Evolutionary conservation across 2,888 invertebrate species (phyloP).

Genomic region (Ectemnius lituratus): DNA sequence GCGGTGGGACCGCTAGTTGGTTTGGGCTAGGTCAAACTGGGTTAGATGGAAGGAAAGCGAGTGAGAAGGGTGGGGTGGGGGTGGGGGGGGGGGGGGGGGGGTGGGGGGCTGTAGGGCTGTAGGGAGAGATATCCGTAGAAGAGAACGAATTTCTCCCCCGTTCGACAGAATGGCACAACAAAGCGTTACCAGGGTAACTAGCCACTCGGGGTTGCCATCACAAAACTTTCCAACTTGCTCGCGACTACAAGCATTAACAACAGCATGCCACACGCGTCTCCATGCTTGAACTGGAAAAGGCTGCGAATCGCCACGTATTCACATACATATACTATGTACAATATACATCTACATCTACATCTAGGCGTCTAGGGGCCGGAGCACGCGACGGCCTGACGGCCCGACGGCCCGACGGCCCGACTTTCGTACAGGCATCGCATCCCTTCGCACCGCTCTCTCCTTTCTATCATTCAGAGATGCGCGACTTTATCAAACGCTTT

Average conservation of each 20-base stretch:
- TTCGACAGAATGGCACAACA: constrained; percentile 71
- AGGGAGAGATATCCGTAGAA: constrained; percentile 14
- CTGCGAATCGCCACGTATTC: background rate
- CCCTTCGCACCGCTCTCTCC: too few relatives aligned
- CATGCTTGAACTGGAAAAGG: constrained; percentile 16
- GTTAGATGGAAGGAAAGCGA: constrained; percentile 40
- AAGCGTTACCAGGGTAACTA: constrained; percentile 75
- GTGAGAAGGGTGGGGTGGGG: too few relatives aligned
- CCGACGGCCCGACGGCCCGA: too few relatives aligned
- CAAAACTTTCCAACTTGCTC: constrained; percentile 71
- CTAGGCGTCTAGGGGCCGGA: background rate
- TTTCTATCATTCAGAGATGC: too few relatives aligned
- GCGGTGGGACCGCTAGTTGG: constrained; percentile 7
- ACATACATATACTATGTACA: background rate
- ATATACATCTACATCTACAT: too few relatives aligned
- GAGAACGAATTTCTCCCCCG: constrained; percentile 46
- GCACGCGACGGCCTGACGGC: background rate
- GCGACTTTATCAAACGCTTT: too few relatives aligned
- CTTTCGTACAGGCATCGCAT: too few relatives aligned
- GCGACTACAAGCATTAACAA: constrained; percentile 68
- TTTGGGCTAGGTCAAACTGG: constrained; percentile 62
- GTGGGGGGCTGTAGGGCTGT: background rate
- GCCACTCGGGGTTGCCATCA: constrained; percentile 74
- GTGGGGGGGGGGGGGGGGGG: background rate
- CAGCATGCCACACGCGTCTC: constrained; percentile 36